A percentile compares a stretch with the other conserved stretches of the same genome.
These are phyloP conservation scores for Lobophora halterata DNA, from an alignment of 2,888 invertebrate genomes.

Conservation along the genomic window DNA sequence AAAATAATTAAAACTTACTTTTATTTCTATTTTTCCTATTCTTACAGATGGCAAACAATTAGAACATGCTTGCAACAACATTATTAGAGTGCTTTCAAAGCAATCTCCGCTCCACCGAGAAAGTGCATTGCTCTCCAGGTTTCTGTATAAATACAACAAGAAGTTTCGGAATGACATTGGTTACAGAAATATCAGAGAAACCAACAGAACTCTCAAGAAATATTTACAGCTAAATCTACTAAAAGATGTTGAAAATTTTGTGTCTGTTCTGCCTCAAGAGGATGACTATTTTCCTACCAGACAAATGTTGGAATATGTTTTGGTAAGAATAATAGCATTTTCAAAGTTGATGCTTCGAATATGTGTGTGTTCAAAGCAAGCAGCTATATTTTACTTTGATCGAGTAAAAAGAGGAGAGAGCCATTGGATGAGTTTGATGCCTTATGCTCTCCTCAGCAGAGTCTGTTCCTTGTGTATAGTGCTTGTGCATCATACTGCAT, in stretches of 20 bases:
- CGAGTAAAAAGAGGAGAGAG: slow-evolving; percentile 78
- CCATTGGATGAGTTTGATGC: slow-evolving; percentile 78
- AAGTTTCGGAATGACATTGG: slow-evolving; percentile 82
- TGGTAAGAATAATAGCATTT: slow-evolving; percentile 78
- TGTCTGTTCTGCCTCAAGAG: slow-evolving; percentile 48
- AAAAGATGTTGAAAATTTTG: slow-evolving; percentile 65
- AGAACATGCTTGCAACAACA: slow-evolving; percentile 46
- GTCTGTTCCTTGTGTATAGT: slow-evolving; percentile 76
- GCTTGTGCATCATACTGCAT: slow-evolving; percentile 66
- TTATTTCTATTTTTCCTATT: too few relatives aligned
- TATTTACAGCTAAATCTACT: slow-evolving; percentile 69
- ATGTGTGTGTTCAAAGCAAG: slow-evolving; percentile 66
- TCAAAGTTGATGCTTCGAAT: slow-evolving; percentile 77
- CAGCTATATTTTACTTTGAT: slow-evolving; percentile 73
- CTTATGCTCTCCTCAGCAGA: slow-evolving; percentile 76
- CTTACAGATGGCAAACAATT: slow-evolving; percentile 57
- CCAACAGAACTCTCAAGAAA: slow-evolving; percentile 73
- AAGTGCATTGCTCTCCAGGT: slow-evolving; percentile 77
- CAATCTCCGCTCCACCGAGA: slow-evolving; percentile 77
- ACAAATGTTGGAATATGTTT: slow-evolving; percentile 81
- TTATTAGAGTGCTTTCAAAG: slow-evolving; percentile 53
- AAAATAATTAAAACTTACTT: too few relatives aligned
- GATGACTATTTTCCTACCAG: slow-evolving; percentile 73
- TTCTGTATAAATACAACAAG: slow-evolving; percentile 80
- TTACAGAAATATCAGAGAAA: slow-evolving; percentile 75